Conservation (phyloP, 2,888 invertebrate species). For the Sceliomorpha sp. region DNA sequence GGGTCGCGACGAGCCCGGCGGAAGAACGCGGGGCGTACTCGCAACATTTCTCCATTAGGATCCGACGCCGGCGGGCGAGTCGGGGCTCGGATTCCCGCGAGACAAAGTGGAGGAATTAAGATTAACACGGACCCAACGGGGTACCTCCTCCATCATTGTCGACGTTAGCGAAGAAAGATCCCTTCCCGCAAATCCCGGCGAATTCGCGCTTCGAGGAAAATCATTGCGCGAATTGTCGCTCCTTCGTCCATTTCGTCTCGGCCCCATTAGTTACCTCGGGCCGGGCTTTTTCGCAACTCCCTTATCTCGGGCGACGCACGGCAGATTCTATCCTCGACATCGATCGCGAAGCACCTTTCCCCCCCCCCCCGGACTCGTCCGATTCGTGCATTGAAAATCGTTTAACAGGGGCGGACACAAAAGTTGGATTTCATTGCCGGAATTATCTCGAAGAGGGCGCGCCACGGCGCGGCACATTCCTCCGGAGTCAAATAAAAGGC, state of each 20-base stretch:
- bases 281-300: too few species aligned
- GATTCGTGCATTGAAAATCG: too few species aligned
- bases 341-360: too few species aligned
- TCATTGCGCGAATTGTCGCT: slow-evolving; percentile 46
- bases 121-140: slow-evolving; percentile 70
- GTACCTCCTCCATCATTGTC: slow-evolving; percentile 74
- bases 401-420: too few species aligned
- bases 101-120: slow-evolving; percentile 72
- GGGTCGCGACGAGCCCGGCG: too few species aligned
- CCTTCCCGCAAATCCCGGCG: slow-evolving; percentile 36
- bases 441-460: too few species aligned
- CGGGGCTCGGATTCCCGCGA: slow-evolving; percentile 59
- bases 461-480: too few species aligned
- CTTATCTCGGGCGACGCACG: too few species aligned
- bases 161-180: slow-evolving; percentile 69
- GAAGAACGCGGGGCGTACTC: slow-evolving; percentile 6
- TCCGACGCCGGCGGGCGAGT: slow-evolving; percentile 53
- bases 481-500: too few species aligned
- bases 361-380: too few species aligned
- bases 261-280: slow-evolving; percentile 31
- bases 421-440: too few species aligned
- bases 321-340: too few species aligned
- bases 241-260: slow-evolving; percentile 39
- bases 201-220: slow-evolving; percentile 37
- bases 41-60: slow-evolving; percentile 67